Evolutionary conservation across 1,140 invertebrate genomes (phyloP), one percentile per base, ranked within the genome.

Genomic region (Papilio aristodemus): DNA sequence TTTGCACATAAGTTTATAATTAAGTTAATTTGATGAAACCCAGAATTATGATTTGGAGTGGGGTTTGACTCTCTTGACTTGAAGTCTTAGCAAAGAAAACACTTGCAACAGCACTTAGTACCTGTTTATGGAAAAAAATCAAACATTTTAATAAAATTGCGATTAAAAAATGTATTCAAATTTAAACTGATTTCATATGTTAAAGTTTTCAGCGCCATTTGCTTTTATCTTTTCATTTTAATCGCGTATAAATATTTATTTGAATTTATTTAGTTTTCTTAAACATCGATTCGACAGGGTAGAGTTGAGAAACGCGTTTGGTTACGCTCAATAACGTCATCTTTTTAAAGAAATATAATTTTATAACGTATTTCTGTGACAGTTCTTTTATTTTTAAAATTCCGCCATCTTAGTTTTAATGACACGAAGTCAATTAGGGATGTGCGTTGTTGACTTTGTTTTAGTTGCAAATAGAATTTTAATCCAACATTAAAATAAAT

Each of bases 241-340:
- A 66, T 66, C 43, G 41, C 41, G 43, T 50, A 43, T 43, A 64
- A 64, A 64, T 22, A 37, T 50, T 66, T 66, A 66, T 66, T 3
- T 27, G 43, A 25, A 66, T 50, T 62, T 62, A 62, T 62, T 37
- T 66, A 10, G 27, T 66, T 66, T 66, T 64, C 27, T 50, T 46
- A 46, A 46, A 66, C 63, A 32, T 66, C 41, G 43, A 66, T 66
- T 66, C 63, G 63, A 66, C 41, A 66, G 25, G 63, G 63, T 50
- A 50, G 63, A 66, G 32, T 66, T 50, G 39, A 50, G 39, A 46
- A 50, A 66, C 41, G 41, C 41, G 27, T 66, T 66, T 27, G 22
- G 63, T 66, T 66, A 41, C 41, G 63, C 63, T 63, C 19, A 41
- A 38, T 63, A 41, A 50, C 25, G 39, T 46, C 63, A 46, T 9